phyloP scores from a whole-genome alignment of 2,888 invertebrate species.

The Melipona bicolor region DNA sequence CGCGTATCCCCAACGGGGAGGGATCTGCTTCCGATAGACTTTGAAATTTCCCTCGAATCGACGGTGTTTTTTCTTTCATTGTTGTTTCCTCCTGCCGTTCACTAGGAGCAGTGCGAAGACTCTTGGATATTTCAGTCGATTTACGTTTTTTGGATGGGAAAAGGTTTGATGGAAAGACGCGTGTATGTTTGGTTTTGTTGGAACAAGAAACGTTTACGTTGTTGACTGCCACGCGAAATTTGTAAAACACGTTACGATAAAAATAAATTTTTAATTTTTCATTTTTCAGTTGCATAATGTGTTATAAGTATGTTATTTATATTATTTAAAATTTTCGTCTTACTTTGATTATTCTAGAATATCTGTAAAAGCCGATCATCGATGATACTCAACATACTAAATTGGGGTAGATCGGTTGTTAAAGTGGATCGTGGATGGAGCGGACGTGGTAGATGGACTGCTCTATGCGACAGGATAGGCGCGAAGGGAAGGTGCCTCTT shows the following conservation, averaged over 20 bases:
- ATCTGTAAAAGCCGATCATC: too few relatives aligned
- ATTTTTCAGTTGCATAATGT: not conserved
- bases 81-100: slow-evolving; percentile 11
- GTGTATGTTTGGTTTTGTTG: not conserved
- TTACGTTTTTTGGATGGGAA: too few relatives aligned
- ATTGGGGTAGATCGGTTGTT: too few relatives aligned
- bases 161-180: not conserved
- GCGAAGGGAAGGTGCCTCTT: slow-evolving; percentile 21
- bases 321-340: too few relatives aligned
- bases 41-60: slow-evolving; percentile 34
- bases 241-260: too few relatives aligned
- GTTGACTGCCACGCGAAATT: too few relatives aligned
- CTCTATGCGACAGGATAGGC: slow-evolving; percentile 6
- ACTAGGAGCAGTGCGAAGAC: not conserved
- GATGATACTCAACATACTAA: too few relatives aligned
- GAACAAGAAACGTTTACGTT: not conserved
- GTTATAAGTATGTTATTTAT: too few relatives aligned
- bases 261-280: too few relatives aligned
- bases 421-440: not conserved
- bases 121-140: not conserved
- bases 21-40: slow-evolving; percentile 14
- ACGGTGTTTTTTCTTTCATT: too few relatives aligned
- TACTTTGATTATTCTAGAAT: too few relatives aligned
- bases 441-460: not conserved
- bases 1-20: slow-evolving; percentile 39